A percentile compares a stretch with the other conserved stretches of the same genome.
These are phyloP conservation scores for Platalea minor DNA, from an alignment of 2,797 vertebrate genomes.

Conservation along the genomic window DNA sequence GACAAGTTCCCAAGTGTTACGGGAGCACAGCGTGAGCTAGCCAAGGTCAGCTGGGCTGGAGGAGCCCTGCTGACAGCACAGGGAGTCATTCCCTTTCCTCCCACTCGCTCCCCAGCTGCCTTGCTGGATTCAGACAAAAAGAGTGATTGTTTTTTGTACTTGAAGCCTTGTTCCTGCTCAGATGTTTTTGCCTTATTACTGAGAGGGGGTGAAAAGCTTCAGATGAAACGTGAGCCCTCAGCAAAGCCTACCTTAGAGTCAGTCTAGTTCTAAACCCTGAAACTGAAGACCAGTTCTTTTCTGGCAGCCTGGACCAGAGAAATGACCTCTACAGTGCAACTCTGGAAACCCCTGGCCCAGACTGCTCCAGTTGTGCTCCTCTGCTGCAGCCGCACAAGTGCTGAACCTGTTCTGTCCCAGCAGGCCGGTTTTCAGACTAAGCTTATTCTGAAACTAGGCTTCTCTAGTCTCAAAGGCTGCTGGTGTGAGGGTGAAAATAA, in stretches of 20 bases:
- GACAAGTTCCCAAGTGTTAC: background rate
- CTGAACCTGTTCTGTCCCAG: background rate
- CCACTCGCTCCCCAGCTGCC: slow-evolving; percentile 21
- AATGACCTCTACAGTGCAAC: rapidly evolving
- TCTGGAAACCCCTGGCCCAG: background rate
- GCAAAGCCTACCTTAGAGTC: background rate
- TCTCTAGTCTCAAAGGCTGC: background rate
- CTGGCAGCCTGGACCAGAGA: background rate
- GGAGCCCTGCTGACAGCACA: background rate
- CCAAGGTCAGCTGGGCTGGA: background rate
- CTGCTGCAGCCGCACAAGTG: background rate
- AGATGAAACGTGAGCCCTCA: background rate
- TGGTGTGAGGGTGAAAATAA: background rate
- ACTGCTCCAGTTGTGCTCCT: background rate
- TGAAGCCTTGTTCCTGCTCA: background rate
- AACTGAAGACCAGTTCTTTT: background rate
- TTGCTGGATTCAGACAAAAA: background rate
- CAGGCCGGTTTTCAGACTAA: background rate
- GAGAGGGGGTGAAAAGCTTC: background rate
- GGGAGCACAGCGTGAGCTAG: background rate
- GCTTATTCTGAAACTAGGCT: background rate
- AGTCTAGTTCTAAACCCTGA: background rate
- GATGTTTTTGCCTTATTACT: background rate
- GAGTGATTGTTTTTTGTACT: background rate
- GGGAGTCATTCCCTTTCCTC: background rate